Base-by-base conservation (phyloP, 2,888 invertebrate genomes). In the Tanytarsus gracilentus region DNA sequence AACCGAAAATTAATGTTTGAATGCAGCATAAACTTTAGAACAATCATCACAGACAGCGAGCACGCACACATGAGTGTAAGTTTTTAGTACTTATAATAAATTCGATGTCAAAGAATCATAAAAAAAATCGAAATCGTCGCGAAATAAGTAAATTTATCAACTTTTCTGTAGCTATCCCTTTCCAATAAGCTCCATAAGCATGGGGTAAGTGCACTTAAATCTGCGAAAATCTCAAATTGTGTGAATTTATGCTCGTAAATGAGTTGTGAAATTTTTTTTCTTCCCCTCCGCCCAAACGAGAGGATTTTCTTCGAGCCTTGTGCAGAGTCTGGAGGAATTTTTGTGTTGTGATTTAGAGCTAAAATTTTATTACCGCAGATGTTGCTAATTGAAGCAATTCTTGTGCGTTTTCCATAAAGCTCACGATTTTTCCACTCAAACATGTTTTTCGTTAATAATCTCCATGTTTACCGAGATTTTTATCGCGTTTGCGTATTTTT, bases 401-500 rank as follows among this genome's bases (percentile, higher is more conserved):
- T n/a, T n/a, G n/a, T n/a, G n/a, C n/a, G n/a, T n/a, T n/a, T n/a
- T n/a, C n/a, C n/a, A n/a, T n/a, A n/a, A n/a, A n/a, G n/a, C n/a
- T n/a, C n/a, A n/a, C n/a, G n/a, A n/a, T n/a, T n/a, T n/a, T n/a
- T n/a, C 33, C 14, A 3, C 21, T 11, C 7, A 33, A 25, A 39
- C 53, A 53, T 53, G 53, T 25, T 53, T 39, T 53, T 21, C 1
- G 14, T 25, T 14, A 27, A 25, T n/a, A 29, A 29, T 58, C 58
- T 48, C 58, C 58, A 58, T 58, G 58, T 58, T 58, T 58, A 58
- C 58, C 21, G 30, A 21, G 27, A 56, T 21, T 40, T 39, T 27
- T 21, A 29, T 58, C 58, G 58, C 58, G 48, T 48, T 58, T 58
- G 58, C 58, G 58, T 58, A 58, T 58, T 58, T 58, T 55, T 44